A percentile compares a stretch with the other conserved stretches of the same genome.
Evolutionary conservation across 2,797 vertebrate genomes (phyloP).

Genomic region (Aselliscus stoliczkanus): DNA sequence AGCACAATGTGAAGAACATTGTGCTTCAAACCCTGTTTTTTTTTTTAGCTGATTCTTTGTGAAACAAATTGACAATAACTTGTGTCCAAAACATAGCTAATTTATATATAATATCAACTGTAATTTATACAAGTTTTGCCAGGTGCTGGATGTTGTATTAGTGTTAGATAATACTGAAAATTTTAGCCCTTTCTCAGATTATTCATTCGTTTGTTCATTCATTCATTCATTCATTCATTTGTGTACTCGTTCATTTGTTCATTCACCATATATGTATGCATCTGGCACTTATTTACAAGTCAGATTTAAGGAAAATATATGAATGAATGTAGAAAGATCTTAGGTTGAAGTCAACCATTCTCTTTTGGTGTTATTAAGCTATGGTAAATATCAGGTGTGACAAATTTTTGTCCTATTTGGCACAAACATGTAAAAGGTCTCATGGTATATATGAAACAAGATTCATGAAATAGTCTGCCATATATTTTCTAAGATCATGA

Average conservation of each 20-base stretch:
- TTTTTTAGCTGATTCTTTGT: not conserved
- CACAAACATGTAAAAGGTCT: not conserved
- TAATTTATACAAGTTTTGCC: not conserved
- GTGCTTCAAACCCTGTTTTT: not conserved
- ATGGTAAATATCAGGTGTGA: not conserved
- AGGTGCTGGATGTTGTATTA: not conserved
- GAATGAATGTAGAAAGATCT: not conserved
- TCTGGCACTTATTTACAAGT: not conserved
- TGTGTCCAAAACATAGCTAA: not conserved
- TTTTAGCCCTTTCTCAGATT: not conserved
- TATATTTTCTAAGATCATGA: not conserved
- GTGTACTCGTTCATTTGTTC: too few species aligned
- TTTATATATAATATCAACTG: not conserved
- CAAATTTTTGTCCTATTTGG: not conserved
- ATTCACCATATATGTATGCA: not conserved
- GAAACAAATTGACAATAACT: not conserved
- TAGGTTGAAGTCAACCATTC: not conserved
- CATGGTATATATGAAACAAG: not conserved
- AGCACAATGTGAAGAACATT: too few species aligned
- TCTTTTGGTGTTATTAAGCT: not conserved
- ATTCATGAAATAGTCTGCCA: not conserved
- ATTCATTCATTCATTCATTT: too few species aligned
- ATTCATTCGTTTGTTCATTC: not conserved
- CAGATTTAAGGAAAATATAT: not conserved
- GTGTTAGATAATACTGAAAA: not conserved